These are phyloP conservation scores for Apantesis nais DNA, from an alignment of 2,888 invertebrate species.

Conservation along the genomic window DNA sequence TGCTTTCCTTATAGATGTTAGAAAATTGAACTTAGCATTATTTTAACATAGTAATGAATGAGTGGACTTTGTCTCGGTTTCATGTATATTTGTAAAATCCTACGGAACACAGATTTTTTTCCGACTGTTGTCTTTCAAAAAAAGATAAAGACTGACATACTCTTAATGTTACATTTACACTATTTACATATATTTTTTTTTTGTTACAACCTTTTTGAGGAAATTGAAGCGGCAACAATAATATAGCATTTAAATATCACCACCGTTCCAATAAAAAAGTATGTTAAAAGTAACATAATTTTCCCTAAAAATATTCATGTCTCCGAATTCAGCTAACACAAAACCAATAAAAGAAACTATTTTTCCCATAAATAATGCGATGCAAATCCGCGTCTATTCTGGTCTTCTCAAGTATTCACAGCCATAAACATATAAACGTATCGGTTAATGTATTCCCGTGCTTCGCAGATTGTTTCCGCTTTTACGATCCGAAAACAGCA, in stretches of 20 bases:
- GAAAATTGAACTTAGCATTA: too few species aligned
- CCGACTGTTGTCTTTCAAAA: too few species aligned
- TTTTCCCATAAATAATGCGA: slow-evolving; percentile 4
- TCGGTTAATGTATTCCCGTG: slow-evolving; percentile 40
- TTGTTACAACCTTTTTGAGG: too few species aligned
- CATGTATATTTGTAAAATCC: too few species aligned
- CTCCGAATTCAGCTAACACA: not conserved
- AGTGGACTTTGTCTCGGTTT: too few species aligned
- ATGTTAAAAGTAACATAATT: not conserved
- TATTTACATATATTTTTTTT: too few species aligned
- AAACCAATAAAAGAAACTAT: slow-evolving; percentile 11
- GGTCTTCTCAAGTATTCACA: slow-evolving; percentile 16
- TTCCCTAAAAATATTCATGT: not conserved
- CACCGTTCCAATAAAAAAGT: not conserved
- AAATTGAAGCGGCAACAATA: too few species aligned
- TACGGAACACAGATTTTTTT: too few species aligned
- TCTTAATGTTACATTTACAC: too few species aligned
- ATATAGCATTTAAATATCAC: not conserved
- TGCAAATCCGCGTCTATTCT: slow-evolving; percentile 11
- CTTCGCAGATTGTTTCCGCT: slow-evolving; percentile 48
- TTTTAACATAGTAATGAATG: too few species aligned
- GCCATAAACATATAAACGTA: slow-evolving; percentile 17
- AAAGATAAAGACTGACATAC: too few species aligned
- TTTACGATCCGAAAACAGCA: slow-evolving; percentile 40
- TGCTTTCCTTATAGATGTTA: too few species aligned